These are phyloP conservation scores for Eunapius fragilis DNA, from an alignment of 37 sponge, comb jelly and placozoan genomes.

Conservation along the genomic window DNA sequence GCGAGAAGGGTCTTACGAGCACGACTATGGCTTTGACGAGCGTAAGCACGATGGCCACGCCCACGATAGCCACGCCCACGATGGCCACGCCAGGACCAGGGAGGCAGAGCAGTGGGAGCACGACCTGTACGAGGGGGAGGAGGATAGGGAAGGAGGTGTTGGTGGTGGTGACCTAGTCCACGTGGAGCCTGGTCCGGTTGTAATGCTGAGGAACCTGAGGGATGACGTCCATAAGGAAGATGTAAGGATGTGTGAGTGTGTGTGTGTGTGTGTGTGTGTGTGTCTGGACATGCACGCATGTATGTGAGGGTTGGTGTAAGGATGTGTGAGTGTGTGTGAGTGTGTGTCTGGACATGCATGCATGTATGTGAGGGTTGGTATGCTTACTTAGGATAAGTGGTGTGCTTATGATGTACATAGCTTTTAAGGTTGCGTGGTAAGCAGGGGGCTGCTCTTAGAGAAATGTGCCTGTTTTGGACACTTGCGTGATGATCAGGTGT, in stretches of 20 bases:
- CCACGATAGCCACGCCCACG: neutral
- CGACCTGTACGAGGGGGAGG: neutral
- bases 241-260: constrained; percentile 28
- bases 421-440: neutral
- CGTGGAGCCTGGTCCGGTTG: constrained; percentile 38
- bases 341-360: neutral
- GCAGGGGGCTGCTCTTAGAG: too few species aligned
- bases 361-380: neutral
- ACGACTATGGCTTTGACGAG: neutral
- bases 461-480: too few species aligned
- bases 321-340: neutral
- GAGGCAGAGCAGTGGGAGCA: neutral
- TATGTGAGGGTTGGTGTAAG: neutral
- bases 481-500: too few species aligned
- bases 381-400: too few species aligned
- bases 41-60: neutral
- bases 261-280: constrained; percentile 4
- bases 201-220: constrained; percentile 73
- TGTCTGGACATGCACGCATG: neutral
- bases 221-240: constrained; percentile 50
- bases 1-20: neutral
- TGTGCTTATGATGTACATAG: neutral
- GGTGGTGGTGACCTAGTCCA: neutral
- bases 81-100: neutral
- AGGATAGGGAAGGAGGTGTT: neutral